A percentile compares a stretch with the other conserved stretches of the same genome.
Evolutionary conservation across 2,888 invertebrate genomes (phyloP).

Genomic region (Amphipyra berbera): DNA sequence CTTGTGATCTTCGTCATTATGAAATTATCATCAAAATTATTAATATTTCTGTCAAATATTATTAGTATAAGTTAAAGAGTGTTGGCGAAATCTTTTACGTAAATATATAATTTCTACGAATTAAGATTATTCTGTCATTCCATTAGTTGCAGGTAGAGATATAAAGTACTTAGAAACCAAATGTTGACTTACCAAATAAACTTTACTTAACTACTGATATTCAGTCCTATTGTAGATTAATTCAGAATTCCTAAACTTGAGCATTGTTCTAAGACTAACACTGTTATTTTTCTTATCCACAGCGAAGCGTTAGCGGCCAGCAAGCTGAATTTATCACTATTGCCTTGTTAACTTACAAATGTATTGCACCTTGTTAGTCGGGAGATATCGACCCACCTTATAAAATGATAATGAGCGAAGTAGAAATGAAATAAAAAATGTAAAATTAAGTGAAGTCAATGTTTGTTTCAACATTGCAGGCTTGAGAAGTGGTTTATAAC

Average conservation of each 20-base stretch:
- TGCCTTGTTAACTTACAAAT: conserved; percentile 82
- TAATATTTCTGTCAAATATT: no score
- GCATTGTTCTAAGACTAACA: conserved; percentile 51
- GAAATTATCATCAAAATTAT: conserved; percentile 5
- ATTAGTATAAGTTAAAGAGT: no score
- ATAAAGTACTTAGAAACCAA: no score
- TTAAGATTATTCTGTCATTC: no score
- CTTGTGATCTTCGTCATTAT: not conserved
- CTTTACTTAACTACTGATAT: not conserved
- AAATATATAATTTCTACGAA: no score
- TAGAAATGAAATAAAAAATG: conserved; percentile 3
- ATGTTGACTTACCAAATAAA: no score
- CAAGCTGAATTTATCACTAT: conserved; percentile 75
- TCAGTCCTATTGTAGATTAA: conserved; percentile 1
- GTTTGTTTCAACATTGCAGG: not conserved
- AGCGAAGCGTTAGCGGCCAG: conserved; percentile 53
- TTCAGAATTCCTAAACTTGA: conserved; percentile 30
- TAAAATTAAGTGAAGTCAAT: not conserved
- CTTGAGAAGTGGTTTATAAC: not conserved
- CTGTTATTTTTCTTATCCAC: conserved; percentile 68
- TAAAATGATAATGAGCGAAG: conserved; percentile 34
- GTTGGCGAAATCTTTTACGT: no score
- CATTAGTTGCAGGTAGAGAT: no score
- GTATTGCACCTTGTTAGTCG: conserved; percentile 73
- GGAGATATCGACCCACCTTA: conserved; percentile 26